Evolutionary conservation across 2,797 vertebrate genomes (phyloP), one percentile per base, ranked within the genome.

Genomic region (Myotis vivesi): DNA sequence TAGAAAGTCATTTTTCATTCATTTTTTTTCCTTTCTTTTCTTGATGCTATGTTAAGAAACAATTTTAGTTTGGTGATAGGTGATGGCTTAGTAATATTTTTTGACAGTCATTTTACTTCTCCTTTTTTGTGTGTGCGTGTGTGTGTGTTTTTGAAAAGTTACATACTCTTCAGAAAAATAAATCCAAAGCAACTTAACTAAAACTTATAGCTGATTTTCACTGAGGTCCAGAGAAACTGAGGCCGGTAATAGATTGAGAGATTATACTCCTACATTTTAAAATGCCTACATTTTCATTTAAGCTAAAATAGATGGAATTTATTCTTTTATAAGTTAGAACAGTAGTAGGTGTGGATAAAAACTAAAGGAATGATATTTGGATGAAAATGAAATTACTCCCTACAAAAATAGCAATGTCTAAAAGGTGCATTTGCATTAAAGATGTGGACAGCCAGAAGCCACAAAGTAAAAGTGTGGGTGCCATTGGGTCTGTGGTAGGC

Each of bases 341-440:
- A 88, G n/a, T 46, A 49, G 8, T 28, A 44, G n/a, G 6, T 85
- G 20, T 85, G n/a, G 87, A 69, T 71, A 89, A 33, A 68, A 85
- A n/a, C 7, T 12, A 59, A 93, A 23, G 22, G 44, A 90, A 92
- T 83, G 36, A 13, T 25, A 94, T 72, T 94, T 95, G 41, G 77
- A 84, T 92, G 68, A 93, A 96, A 88, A 96, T 79, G 38, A 81
- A 93, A 46, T 92, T 55, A 88, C 41, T 82, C 8, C 36, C 23
- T 23, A 51, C 25, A 92, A 83, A 94, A 95, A 83, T 53, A 95
- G 36, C 64, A 71, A 66, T 64, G 30, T 82, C 79, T 89, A 66
- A 87, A 93, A 96, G 46, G 53, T n/a, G 44, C 36, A 94, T 95
- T 96, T 95, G 73, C 15, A 86, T 92, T 96, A 93, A 96, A 93